These are phyloP conservation scores for Edolisoma coerulescens DNA, from an alignment of 2,113 vertebrate genomes.

Conservation along the genomic window DNA sequence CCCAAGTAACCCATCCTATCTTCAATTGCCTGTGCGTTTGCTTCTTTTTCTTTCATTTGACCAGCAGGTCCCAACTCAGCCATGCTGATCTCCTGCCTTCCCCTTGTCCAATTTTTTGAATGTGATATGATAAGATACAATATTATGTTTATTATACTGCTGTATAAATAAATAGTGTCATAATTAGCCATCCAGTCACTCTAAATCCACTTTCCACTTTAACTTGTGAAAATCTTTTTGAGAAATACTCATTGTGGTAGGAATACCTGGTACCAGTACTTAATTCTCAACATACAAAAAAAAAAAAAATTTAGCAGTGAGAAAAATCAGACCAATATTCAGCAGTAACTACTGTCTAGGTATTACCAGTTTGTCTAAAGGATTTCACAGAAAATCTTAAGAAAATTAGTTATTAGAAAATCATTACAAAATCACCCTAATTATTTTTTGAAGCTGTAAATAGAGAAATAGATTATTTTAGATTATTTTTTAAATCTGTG, in stretches of 20 bases:
- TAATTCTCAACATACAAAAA: not conserved
- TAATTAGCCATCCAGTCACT: not conserved
- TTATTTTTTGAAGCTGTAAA: not conserved
- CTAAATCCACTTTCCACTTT: not conserved
- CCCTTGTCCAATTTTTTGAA: not conserved
- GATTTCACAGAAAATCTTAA: not conserved
- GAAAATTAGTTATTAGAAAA: not conserved
- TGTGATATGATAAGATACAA: not conserved
- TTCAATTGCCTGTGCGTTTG: not conserved
- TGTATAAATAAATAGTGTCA: not conserved
- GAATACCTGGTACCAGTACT: not conserved
- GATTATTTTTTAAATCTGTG: not conserved
- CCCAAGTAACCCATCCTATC: too few species aligned
- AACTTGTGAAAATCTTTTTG: not conserved
- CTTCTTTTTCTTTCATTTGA: not conserved
- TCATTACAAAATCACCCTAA: not conserved
- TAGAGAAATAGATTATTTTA: not conserved
- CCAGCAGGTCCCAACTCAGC: not conserved
- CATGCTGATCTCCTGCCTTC: not conserved
- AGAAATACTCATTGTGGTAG: not conserved
- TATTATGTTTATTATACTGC: not conserved
- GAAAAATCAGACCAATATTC: not conserved
- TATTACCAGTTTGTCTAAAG: not conserved
- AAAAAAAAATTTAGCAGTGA: not conserved
- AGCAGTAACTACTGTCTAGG: not conserved